These are phyloP conservation scores for Globicephala melas DNA, from an alignment of 2,113 vertebrate species.

Conservation along the genomic window DNA sequence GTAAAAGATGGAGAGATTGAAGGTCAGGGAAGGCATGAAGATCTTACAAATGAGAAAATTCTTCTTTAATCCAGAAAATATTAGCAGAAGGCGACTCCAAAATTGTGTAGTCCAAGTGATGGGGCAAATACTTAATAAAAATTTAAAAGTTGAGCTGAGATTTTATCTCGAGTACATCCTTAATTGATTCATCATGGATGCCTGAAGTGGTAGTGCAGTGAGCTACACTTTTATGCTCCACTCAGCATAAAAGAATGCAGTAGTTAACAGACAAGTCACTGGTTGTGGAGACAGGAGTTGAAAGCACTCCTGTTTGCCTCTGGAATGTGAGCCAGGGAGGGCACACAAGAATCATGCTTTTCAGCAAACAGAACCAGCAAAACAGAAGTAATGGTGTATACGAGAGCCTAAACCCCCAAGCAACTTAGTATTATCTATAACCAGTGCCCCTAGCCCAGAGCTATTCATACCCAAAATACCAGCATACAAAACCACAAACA, in stretches of 20 bases:
- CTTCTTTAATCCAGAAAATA: background rate
- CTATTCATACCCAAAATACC: background rate
- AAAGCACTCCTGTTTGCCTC: background rate
- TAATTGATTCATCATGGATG: background rate
- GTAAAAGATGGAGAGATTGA: background rate
- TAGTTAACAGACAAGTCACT: background rate
- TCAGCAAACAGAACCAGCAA: background rate
- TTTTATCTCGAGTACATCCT: background rate
- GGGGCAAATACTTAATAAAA: background rate
- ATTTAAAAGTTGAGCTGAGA: background rate
- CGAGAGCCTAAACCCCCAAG: background rate
- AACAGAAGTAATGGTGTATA: background rate
- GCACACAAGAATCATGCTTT: background rate
- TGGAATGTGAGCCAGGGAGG: background rate
- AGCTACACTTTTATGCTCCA: background rate
- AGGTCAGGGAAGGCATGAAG: background rate
- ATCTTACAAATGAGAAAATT: slow-evolving; percentile 33
- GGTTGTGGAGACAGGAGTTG: background rate
- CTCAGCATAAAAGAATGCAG: background rate
- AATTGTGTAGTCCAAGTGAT: background rate
- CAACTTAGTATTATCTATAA: background rate
- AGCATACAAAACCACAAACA: background rate
- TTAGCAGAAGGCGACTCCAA: background rate
- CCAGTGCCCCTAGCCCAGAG: background rate
- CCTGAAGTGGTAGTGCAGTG: background rate